Evolutionary conservation across 2,797 vertebrate species (phyloP), one percentile per base, ranked within the genome.

Genomic region (Sebastes hopkinsi): DNA sequence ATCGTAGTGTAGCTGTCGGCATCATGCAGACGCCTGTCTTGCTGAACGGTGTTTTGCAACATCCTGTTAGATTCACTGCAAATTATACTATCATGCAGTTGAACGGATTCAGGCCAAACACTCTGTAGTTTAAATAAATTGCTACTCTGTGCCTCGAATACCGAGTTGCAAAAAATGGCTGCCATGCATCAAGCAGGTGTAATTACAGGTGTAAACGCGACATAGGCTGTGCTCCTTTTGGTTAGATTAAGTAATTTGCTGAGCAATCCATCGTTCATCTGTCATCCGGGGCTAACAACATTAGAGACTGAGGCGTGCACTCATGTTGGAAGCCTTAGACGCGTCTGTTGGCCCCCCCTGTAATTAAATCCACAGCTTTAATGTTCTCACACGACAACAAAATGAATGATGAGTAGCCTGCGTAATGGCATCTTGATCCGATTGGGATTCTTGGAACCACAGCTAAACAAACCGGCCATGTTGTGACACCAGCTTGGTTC

Each of bases 301-400:
- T 94, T 93, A 92, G 84, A 88, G 86, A 74, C 70, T 71, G 77
- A 82, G 79, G 83, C 75, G 69, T 55, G 85, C 73, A 54, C 78
- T 88, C 82, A 54, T 72, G 83, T 85, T 82, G 81, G 89, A 92
- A 64, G 80, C 73, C 80, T 83, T 70, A 79, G 86, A 81, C 79
- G 83, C 72, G 81, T 92, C 88, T 89, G 75, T 89, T 88, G 84
- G 72, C 50, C 50, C 78, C 78, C 79, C 59, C 34, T 89, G 85
- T 94, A 94, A 95, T 95, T 89, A 56, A 89, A 94, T 95, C 82
- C 85, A 72, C 74, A 23, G 74, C 81, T 88, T 69, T 85, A 88
- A 90, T 86, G 78, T 89, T 86, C 84, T 67, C 87, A 75, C 46
- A 80, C 70, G 60, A 84, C 86, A 88, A 83, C 87, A 88, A 93